A percentile compares a stretch with the other conserved stretches of the same genome.
Conservation (phyloP, 2,113 vertebrate genomes). For the Opisthocomus hoazin region DNA sequence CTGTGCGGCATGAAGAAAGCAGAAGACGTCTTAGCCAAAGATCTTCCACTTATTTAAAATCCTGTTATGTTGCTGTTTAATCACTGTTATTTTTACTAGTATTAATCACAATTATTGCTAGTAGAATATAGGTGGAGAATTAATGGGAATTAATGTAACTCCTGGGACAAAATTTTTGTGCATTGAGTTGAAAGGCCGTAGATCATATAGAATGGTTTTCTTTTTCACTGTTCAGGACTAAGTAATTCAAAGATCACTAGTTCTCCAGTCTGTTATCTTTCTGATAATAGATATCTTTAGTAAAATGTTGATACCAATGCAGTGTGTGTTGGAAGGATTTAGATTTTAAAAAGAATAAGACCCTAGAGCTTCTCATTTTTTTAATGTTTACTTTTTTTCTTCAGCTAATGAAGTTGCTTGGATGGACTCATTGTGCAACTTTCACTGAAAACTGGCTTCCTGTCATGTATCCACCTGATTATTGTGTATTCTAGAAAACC, state of each 20-base stretch:
- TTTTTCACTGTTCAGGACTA: not conserved
- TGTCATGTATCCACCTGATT: constrained; percentile 93
- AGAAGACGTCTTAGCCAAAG: not conserved
- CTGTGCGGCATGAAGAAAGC: not conserved
- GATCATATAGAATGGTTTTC: not conserved
- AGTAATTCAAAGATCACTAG: not conserved
- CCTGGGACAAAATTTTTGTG: not conserved
- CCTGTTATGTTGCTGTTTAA: not conserved
- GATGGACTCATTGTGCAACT: constrained; percentile 90
- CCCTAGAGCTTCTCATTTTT: not conserved
- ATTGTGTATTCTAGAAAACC: constrained; percentile 84
- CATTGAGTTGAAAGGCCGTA: not conserved
- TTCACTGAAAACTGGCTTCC: constrained; percentile 96
- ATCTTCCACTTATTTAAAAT: not conserved
- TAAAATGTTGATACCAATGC: not conserved
- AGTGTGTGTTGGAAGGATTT: not conserved
- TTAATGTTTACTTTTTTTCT: not conserved
- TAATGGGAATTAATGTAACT: not conserved
- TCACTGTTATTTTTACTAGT: not conserved
- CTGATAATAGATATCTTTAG: not conserved
- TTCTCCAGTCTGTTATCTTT: not conserved
- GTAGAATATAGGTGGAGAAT: not conserved
- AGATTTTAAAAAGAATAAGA: not conserved
- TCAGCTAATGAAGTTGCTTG: constrained; percentile 91
- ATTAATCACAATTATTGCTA: not conserved